Evolutionary conservation across 2,113 vertebrate genomes (phyloP).

Genomic region (Rattus rattus): DNA sequence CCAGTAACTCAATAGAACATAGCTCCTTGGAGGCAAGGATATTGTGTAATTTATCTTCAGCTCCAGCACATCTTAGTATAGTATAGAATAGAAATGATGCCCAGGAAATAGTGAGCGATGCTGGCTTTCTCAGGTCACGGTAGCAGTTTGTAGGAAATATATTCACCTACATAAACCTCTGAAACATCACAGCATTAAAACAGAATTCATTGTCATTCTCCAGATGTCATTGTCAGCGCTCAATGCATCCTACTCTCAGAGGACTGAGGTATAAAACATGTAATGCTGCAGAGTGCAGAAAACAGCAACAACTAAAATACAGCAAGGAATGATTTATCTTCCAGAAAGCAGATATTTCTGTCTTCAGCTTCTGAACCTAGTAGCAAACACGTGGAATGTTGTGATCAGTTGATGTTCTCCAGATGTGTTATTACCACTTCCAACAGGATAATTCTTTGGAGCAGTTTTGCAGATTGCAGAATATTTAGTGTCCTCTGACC

Average conservation of each 20-base stretch:
- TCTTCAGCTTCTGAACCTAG: neutral
- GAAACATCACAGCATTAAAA: neutral
- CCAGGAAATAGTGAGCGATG: constrained; percentile 32
- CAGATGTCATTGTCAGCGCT: neutral
- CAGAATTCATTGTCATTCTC: neutral
- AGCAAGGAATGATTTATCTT: neutral
- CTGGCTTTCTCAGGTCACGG: neutral
- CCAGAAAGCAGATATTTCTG: neutral
- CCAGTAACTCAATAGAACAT: constrained; percentile 51
- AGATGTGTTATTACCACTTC: neutral
- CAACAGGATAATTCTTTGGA: neutral
- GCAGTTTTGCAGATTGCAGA: neutral
- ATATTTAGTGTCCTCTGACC: neutral
- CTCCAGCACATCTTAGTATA: neutral
- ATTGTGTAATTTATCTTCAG: constrained; percentile 8
- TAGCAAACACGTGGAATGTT: neutral
- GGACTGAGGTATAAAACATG: neutral
- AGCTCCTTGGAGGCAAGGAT: constrained; percentile 35
- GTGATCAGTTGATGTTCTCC: neutral
- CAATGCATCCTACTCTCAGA: neutral
- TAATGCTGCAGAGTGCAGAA: constrained; percentile 16
- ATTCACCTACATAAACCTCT: neutral
- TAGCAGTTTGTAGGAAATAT: neutral
- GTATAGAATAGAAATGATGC: neutral
- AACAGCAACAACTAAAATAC: neutral